phyloP scores from a whole-genome alignment of 2,797 vertebrate species.

The Molossus molossus region DNA sequence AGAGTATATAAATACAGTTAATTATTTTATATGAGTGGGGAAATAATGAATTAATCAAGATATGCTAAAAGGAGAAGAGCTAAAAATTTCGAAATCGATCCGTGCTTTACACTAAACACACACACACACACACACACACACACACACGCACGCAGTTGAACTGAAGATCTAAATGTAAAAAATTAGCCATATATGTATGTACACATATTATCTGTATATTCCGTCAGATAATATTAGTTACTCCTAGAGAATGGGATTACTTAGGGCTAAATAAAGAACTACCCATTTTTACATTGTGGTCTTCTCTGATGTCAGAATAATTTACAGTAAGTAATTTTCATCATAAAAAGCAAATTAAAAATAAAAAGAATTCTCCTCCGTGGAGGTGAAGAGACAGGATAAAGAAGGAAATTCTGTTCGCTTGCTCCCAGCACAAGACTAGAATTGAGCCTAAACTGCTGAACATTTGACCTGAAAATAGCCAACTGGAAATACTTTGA shows the following conservation, averaged over 20 bases:
- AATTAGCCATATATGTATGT: background rate
- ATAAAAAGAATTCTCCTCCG: background rate
- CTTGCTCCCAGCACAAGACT: no score
- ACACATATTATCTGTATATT: background rate
- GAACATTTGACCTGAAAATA: no score
- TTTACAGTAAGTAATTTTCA: background rate
- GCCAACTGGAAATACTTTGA: no score
- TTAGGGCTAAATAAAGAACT: background rate
- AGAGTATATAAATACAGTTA: background rate
- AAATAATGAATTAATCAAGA: conserved; percentile 30
- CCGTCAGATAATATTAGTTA: conserved; percentile 20
- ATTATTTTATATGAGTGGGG: background rate
- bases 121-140: background rate
- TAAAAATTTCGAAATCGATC: background rate
- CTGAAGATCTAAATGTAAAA: conserved; percentile 35
- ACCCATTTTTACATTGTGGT: background rate
- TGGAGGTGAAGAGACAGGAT: background rate
- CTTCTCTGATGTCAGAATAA: background rate
- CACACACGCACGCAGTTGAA: background rate
- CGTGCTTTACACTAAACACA: background rate
- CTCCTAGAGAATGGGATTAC: background rate
- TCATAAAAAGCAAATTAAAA: background rate
- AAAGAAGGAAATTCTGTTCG: background rate
- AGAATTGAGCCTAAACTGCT: no score
- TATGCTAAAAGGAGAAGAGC: background rate